Conservation (phyloP, 2,797 vertebrate genomes). For the Mycteria americana region DNA sequence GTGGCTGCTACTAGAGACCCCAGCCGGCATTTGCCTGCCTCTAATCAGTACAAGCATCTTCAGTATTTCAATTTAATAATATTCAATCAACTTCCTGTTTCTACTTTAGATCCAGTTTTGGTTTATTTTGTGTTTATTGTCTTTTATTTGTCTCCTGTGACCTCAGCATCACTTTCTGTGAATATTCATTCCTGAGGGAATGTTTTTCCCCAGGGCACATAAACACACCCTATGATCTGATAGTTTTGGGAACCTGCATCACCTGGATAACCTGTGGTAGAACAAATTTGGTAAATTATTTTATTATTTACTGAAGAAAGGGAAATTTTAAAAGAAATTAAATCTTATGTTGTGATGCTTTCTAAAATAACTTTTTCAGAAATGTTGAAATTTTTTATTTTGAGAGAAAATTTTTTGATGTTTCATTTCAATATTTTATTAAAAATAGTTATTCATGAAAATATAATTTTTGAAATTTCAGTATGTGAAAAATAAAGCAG, state of each 20-base stretch:
- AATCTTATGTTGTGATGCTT: background rate
- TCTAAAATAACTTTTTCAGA: background rate
- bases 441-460: background rate
- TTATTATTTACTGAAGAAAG: background rate
- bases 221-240: background rate
- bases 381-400: background rate
- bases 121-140: background rate
- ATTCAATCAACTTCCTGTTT: background rate
- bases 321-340: background rate
- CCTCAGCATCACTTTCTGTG: background rate
- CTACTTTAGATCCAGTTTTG: background rate
- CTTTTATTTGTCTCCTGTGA: background rate
- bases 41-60: background rate
- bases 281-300: background rate
- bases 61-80: background rate
- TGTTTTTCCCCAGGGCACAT: background rate
- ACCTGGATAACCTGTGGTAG: background rate
- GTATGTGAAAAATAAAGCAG: background rate
- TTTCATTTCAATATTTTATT: background rate
- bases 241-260: background rate
- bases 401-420: background rate
- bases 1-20: no score
- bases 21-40: fast-evolving
- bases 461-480: background rate
- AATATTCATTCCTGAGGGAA: background rate